Evolutionary conservation across 2,113 vertebrate genomes (phyloP).

Genomic region (Callorhinus ursinus): DNA sequence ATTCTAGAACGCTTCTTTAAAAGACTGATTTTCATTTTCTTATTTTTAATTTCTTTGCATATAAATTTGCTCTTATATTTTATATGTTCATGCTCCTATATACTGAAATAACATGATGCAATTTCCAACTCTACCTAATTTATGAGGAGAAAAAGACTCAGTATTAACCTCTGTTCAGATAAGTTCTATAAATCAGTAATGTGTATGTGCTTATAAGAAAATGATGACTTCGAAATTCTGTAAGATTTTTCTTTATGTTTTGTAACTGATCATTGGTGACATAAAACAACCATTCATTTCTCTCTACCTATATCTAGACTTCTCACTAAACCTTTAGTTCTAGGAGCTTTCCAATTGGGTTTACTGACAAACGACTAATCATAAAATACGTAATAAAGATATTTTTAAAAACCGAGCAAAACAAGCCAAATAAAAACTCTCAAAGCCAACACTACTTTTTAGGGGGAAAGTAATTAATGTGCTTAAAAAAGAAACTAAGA

Average conservation of each 20-base stretch:
- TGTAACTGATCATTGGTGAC: neutral
- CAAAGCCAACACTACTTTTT: neutral
- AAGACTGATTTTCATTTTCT: neutral
- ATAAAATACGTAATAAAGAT: neutral
- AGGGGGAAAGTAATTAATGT: neutral
- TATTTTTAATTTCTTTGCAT: neutral
- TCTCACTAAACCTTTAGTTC: neutral
- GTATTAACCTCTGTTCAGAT: neutral
- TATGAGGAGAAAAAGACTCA: neutral
- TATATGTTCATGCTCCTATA: neutral
- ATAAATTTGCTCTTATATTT: neutral
- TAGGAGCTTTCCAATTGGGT: neutral
- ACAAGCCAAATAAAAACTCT: neutral
- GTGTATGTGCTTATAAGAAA: neutral
- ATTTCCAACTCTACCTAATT: neutral
- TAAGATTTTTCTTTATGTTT: neutral
- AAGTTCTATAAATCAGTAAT: neutral
- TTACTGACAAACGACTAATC: neutral
- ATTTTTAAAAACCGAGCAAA: neutral
- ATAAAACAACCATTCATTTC: neutral
- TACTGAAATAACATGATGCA: neutral
- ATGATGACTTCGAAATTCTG: neutral
- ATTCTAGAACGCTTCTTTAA: neutral
- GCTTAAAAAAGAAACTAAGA: conserved; percentile 38
- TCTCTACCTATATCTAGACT: neutral